Base-by-base conservation (phyloP, 1,140 invertebrate genomes). In the Cotesia typhae region DNA sequence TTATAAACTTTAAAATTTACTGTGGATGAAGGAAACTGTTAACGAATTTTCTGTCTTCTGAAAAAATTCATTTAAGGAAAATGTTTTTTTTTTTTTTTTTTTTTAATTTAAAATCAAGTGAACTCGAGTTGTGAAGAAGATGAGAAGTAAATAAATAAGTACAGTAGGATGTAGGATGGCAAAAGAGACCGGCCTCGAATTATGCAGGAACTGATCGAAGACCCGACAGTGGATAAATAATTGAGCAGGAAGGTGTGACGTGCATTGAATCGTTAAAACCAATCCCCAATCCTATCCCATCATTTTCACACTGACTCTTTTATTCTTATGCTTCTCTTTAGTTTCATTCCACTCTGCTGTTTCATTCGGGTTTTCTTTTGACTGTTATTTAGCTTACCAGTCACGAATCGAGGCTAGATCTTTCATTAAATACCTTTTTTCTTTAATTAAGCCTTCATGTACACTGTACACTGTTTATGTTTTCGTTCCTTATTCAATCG, bases 131-230 rank as follows among this genome's bases (percentile, higher is more conserved):
- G 57, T 59, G 9, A 59, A 20, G 57, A 9, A 59, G 14, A 20
- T 17, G 20, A 59, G 57, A 20, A 59, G 20, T 59, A 59, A 59
- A 59, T 59, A 28, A 59, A 59, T 59, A 59, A 59, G 20, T 59
- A 28, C 17, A 59, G 57, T 59, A 20, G 4, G 57, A 59, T 20
- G 57, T 59, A 20, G 4, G 57, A 59, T 20, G 20, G 57, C 28
- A 59, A 59, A 59, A 28, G 57, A 59, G 57, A 59, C 57, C 57
- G 57, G n/a, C 57, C 57, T 59, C 57, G 28, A 59, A 59, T 59
- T 59, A 59, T 59, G 57, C 57, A 59, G 57, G 57, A 59, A 59
- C 57, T 59, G 57, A 59, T 59, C 57, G 57, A 59, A 59, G 57
- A 59, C 57, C 57, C 57, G 57, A 59, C 57, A 28, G 57, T 28